Evolutionary conservation across 2,888 invertebrate species (phyloP).

Genomic region (Stenodema calcarata): DNA sequence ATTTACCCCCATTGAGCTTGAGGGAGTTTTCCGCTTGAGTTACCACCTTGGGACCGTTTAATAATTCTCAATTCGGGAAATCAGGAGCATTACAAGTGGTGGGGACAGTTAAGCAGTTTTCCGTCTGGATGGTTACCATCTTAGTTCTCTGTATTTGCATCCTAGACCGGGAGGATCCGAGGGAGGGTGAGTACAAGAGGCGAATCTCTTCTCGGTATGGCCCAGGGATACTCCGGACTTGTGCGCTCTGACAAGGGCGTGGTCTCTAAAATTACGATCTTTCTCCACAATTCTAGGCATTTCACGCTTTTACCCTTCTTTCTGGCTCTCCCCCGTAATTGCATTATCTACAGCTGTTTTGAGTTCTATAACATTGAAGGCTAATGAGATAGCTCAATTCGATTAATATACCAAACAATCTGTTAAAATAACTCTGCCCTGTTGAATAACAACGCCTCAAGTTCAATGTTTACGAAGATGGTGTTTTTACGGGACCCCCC

Average conservation of each 20-base stretch:
- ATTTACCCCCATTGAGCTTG: constrained; percentile 8
- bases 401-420: too few species aligned
- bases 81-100: constrained; percentile 16
- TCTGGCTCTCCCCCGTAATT: too few species aligned
- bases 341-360: too few species aligned
- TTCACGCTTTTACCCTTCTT: constrained; percentile 5
- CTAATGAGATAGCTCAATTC: too few species aligned
- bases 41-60: neutral
- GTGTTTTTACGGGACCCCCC: too few species aligned
- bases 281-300: constrained; percentile 4
- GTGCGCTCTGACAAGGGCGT: neutral
- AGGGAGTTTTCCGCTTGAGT: neutral
- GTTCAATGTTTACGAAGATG: too few species aligned
- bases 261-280: constrained; percentile 27
- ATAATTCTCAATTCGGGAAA: constrained; percentile 7
- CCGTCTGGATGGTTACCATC: constrained; percentile 13
- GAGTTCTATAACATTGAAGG: too few species aligned
- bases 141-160: neutral
- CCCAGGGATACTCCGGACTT: neutral
- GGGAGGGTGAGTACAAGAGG: neutral
- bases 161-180: neutral
- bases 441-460: too few species aligned
- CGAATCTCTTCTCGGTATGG: neutral
- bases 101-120: neutral
- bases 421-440: too few species aligned